phyloP scores from a whole-genome alignment of 1,140 invertebrate species.

The Cotesia chilonis region DNA sequence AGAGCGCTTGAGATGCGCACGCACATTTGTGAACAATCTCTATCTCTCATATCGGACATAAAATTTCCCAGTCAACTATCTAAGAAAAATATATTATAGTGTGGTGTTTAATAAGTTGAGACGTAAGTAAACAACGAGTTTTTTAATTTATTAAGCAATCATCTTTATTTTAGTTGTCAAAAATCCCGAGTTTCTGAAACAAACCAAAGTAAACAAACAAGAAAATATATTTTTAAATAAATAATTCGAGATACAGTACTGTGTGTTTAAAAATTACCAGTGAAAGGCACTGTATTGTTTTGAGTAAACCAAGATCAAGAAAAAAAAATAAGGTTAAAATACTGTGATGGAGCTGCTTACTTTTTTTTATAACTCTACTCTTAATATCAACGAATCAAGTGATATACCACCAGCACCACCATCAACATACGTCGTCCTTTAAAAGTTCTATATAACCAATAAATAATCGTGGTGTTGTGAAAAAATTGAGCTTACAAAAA shows the following conservation, averaged over 20 bases:
- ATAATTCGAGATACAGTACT: no score
- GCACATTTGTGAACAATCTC: neutral
- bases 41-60: constrained; percentile 11
- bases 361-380: no score
- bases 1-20: neutral
- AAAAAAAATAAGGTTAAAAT: no score
- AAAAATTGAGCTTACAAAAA: neutral
- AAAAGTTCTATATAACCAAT: no score
- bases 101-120: constrained; percentile 32
- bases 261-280: no score
- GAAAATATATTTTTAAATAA: no score
- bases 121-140: constrained; percentile 39
- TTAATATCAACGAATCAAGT: no score
- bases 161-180: neutral
- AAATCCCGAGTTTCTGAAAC: neutral
- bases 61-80: constrained; percentile 35
- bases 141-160: constrained; percentile 4
- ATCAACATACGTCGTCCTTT: no score
- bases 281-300: no score
- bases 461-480: neutral
- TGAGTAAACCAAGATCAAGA: no score
- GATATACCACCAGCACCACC: no score
- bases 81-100: constrained; percentile 36
- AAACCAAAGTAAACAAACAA: neutral
- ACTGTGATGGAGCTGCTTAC: no score